Conservation (phyloP, 2,113 vertebrate genomes). For the Odobenus rosmarus region DNA sequence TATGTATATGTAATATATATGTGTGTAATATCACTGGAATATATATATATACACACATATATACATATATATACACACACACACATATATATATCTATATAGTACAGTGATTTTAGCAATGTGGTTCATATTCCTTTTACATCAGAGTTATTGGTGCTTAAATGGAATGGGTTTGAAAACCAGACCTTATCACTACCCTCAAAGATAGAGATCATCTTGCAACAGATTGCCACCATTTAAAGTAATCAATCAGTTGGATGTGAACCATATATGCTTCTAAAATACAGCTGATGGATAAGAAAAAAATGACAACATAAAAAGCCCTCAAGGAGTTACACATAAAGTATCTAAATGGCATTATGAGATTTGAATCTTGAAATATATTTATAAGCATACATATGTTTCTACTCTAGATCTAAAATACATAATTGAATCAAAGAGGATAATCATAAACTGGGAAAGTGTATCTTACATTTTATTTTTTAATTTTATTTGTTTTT, state of each 20-base stretch:
- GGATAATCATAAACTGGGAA: neutral
- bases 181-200: neutral
- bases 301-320: neutral
- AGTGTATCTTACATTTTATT: too few relatives aligned
- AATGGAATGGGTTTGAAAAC: neutral
- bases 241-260: neutral
- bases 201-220: neutral
- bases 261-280: neutral
- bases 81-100: too few relatives aligned
- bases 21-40: too few relatives aligned
- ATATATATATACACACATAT: too few relatives aligned
- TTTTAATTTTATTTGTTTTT: too few relatives aligned
- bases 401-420: neutral
- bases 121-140: neutral
- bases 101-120: neutral
- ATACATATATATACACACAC: too few relatives aligned
- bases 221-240: neutral
- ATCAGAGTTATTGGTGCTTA: neutral
- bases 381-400: neutral
- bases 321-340: neutral
- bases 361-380: neutral
- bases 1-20: too few relatives aligned
- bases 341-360: neutral
- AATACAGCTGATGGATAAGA: neutral
- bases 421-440: neutral